phyloP scores from a whole-genome alignment of 1,140 invertebrate species.

The Berghia stephanieae region DNA sequence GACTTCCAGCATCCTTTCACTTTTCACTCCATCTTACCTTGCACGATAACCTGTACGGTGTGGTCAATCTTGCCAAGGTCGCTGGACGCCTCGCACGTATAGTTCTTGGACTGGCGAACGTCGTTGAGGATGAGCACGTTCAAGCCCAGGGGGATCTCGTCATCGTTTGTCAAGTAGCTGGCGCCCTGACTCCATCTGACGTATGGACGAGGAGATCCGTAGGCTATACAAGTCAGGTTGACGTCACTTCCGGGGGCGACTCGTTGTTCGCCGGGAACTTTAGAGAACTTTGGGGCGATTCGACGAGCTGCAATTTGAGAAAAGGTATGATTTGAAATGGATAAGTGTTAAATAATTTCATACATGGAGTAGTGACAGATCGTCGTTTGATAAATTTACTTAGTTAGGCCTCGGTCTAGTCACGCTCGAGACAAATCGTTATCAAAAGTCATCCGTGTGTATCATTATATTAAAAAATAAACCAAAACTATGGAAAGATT shows the following conservation, averaged over 20 bases:
- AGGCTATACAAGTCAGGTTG: constrained; percentile 95
- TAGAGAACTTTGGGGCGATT: constrained; percentile 93
- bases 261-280: constrained; percentile 85
- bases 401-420: too few species aligned
- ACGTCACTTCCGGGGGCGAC: constrained; percentile 89
- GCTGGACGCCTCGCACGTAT: constrained; percentile 95
- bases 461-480: too few species aligned
- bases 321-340: too few species aligned
- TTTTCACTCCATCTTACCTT: constrained; percentile 89
- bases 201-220: constrained; percentile 96
- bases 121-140: constrained; percentile 88
- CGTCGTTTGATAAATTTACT: too few species aligned
- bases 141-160: constrained; percentile 67
- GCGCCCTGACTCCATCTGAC: constrained; percentile 93
- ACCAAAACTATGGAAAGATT: too few species aligned
- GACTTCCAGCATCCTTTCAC: too few species aligned
- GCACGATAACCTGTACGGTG: constrained; percentile 88
- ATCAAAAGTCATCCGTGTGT: too few species aligned
- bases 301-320: constrained; percentile 79
- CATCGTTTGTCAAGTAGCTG: constrained; percentile 81
- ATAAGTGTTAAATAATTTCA: too few species aligned
- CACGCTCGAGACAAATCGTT: too few species aligned
- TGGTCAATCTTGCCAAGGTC: constrained; percentile 91
- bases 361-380: too few species aligned
- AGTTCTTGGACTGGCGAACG: constrained; percentile 92